Conservation (phyloP, 2,113 vertebrate genomes). For the Phainopepla nitens region DNA sequence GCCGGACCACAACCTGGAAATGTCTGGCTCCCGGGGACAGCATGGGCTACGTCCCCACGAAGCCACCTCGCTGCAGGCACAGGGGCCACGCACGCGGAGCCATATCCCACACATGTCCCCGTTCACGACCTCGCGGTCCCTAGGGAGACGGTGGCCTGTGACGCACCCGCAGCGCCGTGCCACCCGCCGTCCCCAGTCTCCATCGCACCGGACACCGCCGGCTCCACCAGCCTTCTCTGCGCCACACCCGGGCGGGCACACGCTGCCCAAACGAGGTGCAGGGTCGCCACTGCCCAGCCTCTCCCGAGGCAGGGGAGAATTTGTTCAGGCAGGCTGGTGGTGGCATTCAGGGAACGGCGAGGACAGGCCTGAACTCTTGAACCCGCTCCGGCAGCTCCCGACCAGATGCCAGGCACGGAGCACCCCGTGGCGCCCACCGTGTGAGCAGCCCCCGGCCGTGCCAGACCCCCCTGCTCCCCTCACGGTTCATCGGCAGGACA, state of each 20-base stretch:
- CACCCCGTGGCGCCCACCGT: not conserved
- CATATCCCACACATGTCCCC: fast-evolving
- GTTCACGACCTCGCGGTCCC: fast-evolving
- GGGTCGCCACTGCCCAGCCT: not conserved
- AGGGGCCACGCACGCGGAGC: fast-evolving
- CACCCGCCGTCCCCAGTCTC: not conserved
- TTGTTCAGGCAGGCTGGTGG: fast-evolving
- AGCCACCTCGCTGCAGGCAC: not conserved
- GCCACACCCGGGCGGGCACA: fast-evolving
- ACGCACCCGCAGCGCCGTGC: fast-evolving
- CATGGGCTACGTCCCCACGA: fast-evolving
- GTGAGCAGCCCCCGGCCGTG: not conserved
- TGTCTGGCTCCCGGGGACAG: not conserved
- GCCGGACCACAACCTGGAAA: fast-evolving
- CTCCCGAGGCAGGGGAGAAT: fast-evolving
- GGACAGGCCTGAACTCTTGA: conserved; percentile 1
- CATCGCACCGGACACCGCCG: fast-evolving
- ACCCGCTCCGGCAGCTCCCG: not conserved
- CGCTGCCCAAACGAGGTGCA: not conserved
- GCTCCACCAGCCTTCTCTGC: no score
- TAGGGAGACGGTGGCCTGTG: not conserved
- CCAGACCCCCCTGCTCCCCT: not conserved
- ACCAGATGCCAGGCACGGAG: not conserved
- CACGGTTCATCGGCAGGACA: conserved; percentile 50
- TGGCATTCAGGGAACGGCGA: not conserved